phyloP scores from a whole-genome alignment of 1,140 invertebrate species.

The Dolichoris vasculosae region DNA sequence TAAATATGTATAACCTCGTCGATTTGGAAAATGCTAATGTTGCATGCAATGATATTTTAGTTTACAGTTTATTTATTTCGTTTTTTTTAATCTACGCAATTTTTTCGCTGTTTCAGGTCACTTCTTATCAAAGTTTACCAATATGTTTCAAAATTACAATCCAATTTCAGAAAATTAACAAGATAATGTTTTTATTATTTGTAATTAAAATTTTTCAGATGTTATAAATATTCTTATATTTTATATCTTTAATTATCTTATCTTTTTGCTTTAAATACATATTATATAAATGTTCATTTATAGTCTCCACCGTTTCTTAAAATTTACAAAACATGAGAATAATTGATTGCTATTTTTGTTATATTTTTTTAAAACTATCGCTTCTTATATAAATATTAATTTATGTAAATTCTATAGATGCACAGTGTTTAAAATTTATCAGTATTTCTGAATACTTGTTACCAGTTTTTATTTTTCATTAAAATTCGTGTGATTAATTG shows the following conservation, averaged over 20 bases:
- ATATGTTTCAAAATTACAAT: too few species aligned
- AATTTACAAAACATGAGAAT: constrained; percentile 22
- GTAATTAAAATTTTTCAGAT: too few species aligned
- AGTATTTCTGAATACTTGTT: not conserved
- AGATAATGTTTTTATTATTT: too few species aligned
- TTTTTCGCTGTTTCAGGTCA: not conserved
- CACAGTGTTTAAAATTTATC: constrained; percentile 3
- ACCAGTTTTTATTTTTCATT: not conserved
- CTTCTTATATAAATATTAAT: not conserved
- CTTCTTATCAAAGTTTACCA: too few species aligned
- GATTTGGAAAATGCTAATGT: too few species aligned
- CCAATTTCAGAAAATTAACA: too few species aligned
- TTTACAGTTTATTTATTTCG: too few species aligned
- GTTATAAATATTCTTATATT: not conserved
- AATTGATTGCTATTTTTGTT: not conserved
- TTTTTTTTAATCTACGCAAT: not conserved
- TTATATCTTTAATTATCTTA: not conserved
- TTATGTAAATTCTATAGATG: not conserved
- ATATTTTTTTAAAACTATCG: not conserved
- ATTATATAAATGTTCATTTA: not conserved
- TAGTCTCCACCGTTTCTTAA: not conserved
- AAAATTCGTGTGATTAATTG: constrained; percentile 3
- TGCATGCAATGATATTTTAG: too few species aligned
- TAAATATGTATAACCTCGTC: too few species aligned
- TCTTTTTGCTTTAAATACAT: not conserved